Base-by-base conservation (phyloP, 1,140 invertebrate species). In the Platyscapa corneri region DNA sequence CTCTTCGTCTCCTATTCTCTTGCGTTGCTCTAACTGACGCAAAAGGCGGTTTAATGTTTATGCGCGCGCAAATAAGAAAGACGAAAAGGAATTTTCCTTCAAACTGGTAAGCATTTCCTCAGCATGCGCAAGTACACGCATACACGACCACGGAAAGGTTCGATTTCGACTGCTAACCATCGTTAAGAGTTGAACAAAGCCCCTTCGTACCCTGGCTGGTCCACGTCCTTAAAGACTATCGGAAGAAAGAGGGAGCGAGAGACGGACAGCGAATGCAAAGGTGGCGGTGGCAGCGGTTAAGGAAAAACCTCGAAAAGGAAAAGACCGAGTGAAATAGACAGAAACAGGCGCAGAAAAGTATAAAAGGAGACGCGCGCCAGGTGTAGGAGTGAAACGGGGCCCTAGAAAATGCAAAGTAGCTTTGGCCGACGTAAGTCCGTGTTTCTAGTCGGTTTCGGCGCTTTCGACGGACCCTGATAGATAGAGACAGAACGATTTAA, bases 341-440 rank as follows among this genome's bases (percentile, higher is more conserved):
- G 30, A 77, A 76, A 16, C 30, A 27, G 56, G 7, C 65, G 32
- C 32, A 32, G 18, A 30, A 67, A 34, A 32, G 30, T 64, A 78
- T 60, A 82, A 82, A 74, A n/a, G 67, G 32, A 74, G 65, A 76
- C 32, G 32, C 23, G 67, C 34, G 72, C 82, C 82, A 83, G 82
- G 82, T 83, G 82, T 76, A 83, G 49, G 72, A 65, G 77, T 79
- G 49, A 20, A 20, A 10, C 10, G 76, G 32, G 32, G 67, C 67
- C 70, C 34, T 39, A 3, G 46, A 75, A 75, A 76, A 83, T 83
- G 72, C 72, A 83, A 83, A 76, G 82, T 76, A 76, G 82, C n/a
- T 64, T 76, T 64, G n/a, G 12, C n/a, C 10, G 27, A 10, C n/a
- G 23, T 60, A 76, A 83, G 60, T 49, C 72, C n/a, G 27, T 64